phyloP scores from a whole-genome alignment of 2,797 vertebrate species.

The Champsocephalus gunnari region DNA sequence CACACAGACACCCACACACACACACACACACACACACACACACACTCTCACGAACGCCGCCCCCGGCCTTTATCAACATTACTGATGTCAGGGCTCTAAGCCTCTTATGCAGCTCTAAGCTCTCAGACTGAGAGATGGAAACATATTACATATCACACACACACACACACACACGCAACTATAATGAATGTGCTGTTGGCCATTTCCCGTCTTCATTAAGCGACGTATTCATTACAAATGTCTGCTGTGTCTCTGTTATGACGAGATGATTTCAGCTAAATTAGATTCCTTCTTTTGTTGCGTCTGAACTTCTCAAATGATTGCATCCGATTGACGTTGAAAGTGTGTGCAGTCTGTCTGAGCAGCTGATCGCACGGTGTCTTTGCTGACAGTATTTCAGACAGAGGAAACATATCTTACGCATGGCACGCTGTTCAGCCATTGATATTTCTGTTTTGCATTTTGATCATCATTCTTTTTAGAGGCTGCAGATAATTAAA shows the following conservation, averaged over 20 bases:
- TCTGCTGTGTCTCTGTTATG: conserved; percentile 48
- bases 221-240: conserved; percentile 46
- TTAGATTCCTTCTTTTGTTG: conserved; percentile 46
- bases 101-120: conserved; percentile 84
- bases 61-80: conserved; percentile 75
- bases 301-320: conserved; percentile 51
- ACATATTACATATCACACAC: conserved; percentile 72
- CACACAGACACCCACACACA: conserved; percentile 17
- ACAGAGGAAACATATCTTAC: background rate
- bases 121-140: conserved; percentile 79
- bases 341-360: conserved; percentile 32
- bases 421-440: background rate
- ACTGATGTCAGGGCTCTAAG: conserved; percentile 82
- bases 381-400: background rate
- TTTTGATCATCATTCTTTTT: background rate
- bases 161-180: conserved; percentile 29
- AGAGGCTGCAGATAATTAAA: background rate
- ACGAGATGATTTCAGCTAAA: conserved; percentile 53
- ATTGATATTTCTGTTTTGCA: background rate
- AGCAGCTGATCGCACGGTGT: background rate
- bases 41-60: conserved; percentile 31
- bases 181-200: conserved; percentile 61
- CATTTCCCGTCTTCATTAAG: conserved; percentile 66
- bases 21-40: conserved; percentile 4
- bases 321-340: conserved; percentile 20